These are phyloP conservation scores for Micromys minutus DNA, from an alignment of 2,113 vertebrate genomes.

Conservation along the genomic window DNA sequence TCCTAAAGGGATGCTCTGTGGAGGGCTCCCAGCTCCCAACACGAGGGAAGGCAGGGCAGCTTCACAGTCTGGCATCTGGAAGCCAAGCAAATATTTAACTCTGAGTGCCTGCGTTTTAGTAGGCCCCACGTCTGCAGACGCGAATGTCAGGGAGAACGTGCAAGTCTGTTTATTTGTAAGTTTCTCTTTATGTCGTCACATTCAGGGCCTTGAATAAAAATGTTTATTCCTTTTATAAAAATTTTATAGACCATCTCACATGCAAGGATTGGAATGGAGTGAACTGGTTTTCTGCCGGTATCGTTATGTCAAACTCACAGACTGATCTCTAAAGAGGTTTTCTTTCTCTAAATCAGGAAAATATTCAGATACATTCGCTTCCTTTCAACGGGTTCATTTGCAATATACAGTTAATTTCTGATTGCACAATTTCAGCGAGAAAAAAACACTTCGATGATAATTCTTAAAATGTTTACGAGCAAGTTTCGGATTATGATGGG, in stretches of 20 bases:
- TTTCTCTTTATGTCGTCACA: constrained; percentile 44
- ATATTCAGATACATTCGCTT: constrained; percentile 24
- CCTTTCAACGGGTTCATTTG: constrained; percentile 41
- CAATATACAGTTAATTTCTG: constrained; percentile 47
- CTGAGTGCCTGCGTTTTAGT: neutral
- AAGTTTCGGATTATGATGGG: constrained; percentile 69
- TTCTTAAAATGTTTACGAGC: constrained; percentile 69
- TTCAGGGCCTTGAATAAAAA: constrained; percentile 53
- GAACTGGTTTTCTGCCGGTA: constrained; percentile 21
- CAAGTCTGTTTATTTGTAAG: neutral
- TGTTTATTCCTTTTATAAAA: constrained; percentile 57
- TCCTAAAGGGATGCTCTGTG: constrained; percentile 62
- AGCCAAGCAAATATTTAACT: constrained; percentile 55
- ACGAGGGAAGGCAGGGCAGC: neutral
- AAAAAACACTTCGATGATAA: constrained; percentile 68
- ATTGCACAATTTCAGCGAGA: constrained; percentile 64
- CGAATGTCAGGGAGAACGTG: neutral
- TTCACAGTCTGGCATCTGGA: neutral
- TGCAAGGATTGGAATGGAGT: neutral
- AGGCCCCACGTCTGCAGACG: neutral
- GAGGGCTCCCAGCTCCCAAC: constrained; percentile 46
- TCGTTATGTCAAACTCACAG: constrained; percentile 22
- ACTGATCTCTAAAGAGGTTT: constrained; percentile 19
- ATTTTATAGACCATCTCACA: constrained; percentile 12
- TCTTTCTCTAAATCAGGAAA: neutral